A percentile compares a stretch with the other conserved stretches of the same genome.
These are phyloP conservation scores for Leptoteleia sp. DNA, from an alignment of 1,140 invertebrate genomes.

Conservation along the genomic window DNA sequence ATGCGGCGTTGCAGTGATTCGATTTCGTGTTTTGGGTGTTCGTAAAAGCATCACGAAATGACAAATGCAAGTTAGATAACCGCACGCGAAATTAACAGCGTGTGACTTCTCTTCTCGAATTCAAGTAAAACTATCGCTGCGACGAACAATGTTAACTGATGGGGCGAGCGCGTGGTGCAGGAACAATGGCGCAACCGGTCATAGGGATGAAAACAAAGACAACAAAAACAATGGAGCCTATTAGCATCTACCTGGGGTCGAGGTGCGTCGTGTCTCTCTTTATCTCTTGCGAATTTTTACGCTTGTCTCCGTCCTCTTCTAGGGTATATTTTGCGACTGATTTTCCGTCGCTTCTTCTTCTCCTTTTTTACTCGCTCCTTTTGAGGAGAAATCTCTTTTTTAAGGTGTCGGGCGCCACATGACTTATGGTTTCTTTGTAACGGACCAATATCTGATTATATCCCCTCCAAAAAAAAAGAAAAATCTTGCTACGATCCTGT, in stretches of 20 bases:
- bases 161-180: conserved; percentile 37
- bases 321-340: conserved; percentile 15
- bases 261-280: conserved; percentile 25
- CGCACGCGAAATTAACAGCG: conserved; percentile 51
- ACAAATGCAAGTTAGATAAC: conserved; percentile 59
- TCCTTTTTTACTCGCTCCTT: conserved; percentile 2
- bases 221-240: conserved; percentile 66
- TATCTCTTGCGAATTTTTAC: conserved; percentile 33
- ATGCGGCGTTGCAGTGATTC: conserved; percentile 24
- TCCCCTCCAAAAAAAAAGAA: conserved; percentile 12
- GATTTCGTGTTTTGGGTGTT: conserved; percentile 48
- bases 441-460: conserved; percentile 2
- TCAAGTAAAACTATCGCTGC: conserved; percentile 59
- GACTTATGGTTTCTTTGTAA: conserved; percentile 58
- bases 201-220: conserved; percentile 62
- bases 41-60: conserved; percentile 52
- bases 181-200: conserved; percentile 54
- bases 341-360: conserved; percentile 7
- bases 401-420: conserved; percentile 42
- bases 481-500: too few species aligned
- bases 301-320: conserved; percentile 4
- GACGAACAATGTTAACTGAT: conserved; percentile 65
- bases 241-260: conserved; percentile 65
- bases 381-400: conserved; percentile 15
- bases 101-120: conserved; percentile 55